Base-by-base conservation (phyloP, 2,888 invertebrate genomes). In the Tipula unca region DNA sequence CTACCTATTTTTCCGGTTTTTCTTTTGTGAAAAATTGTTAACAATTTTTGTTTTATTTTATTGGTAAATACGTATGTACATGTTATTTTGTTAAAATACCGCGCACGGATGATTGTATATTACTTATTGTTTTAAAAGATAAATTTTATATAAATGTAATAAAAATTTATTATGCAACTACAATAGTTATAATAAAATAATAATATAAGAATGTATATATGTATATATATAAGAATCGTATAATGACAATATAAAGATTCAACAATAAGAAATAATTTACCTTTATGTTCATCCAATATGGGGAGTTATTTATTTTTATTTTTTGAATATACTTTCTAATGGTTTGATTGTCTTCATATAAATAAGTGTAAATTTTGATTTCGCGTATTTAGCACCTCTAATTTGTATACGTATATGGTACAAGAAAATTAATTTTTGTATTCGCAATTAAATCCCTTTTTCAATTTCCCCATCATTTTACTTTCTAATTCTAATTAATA, bases 261-360 rank as follows among this genome's bases (percentile, higher is more conserved):
- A 69, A 69, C 69, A 69, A 69, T 69, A 69, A 69, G 69, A 69
- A 69, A 69, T 69, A 69, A 69, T 69, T 69, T 69, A 69, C 69
- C 69, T 69, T 69, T 69, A 69, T 69, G 69, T 69, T 20, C 69
- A 69, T 25, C 25, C 69, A 69, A 69, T 69, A 69, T 69, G 69
- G 69, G 17, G 25, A 25, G 25, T 8, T 69, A 10, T 25, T 17
- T 54, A 17, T 1, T 54, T 54, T n/a, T 54, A 54, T 69, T 69
- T 69, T 69, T 25, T 69, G 25, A 25, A 69, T 25, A 54, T 54
- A 69, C 69, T 69, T 69, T 69, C 69, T 69, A 69, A 69, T 69
- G 69, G 69, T 25, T 25, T 69, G 69, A 69, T 69, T 69, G 69
- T 69, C 69, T 69, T 69, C 25, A 17, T 39, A 13, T 2, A 32